These are phyloP conservation scores for Pseudomugil gertrudae DNA, from an alignment of 2,797 vertebrate species.

Conservation along the genomic window DNA sequence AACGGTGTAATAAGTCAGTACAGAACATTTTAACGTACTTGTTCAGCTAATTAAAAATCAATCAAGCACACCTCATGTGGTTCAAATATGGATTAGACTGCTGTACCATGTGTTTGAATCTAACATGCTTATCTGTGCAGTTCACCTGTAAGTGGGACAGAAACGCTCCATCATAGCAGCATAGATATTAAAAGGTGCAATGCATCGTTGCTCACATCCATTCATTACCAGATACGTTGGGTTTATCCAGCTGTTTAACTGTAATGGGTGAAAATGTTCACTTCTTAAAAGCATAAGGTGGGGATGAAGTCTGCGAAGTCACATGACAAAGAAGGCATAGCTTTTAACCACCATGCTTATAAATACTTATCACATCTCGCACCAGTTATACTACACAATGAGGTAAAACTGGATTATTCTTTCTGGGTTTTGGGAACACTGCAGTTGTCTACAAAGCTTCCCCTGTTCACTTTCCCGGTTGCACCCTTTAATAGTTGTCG, in stretches of 20 bases:
- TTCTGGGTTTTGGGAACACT: conserved; percentile 4
- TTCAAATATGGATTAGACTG: conserved; percentile 16
- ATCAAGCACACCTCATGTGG: conserved; percentile 33
- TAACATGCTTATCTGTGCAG: conserved; percentile 65
- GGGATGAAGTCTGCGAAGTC: neutral
- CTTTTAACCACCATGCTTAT: neutral
- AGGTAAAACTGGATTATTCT: neutral
- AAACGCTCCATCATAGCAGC: conserved; percentile 48
- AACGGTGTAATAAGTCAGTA: neutral
- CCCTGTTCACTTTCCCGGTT: conserved; percentile 51
- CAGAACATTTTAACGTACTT: neutral
- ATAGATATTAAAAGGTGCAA: conserved; percentile 84
- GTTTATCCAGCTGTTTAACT: neutral
- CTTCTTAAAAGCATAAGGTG: neutral
- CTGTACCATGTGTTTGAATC: conserved; percentile 5
- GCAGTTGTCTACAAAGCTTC: conserved; percentile 15
- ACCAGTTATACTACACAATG: neutral
- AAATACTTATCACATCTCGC: neutral
- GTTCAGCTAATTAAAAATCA: neutral
- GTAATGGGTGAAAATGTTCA: neutral
- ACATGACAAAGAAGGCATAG: neutral
- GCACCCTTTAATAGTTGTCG: conserved; percentile 82
- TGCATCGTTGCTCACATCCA: conserved; percentile 6
- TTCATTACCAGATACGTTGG: neutral
- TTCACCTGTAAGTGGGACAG: conserved; percentile 55